Evolutionary conservation across 2,113 vertebrate genomes (phyloP).

Genomic region (Brevimyrus niger): DNA sequence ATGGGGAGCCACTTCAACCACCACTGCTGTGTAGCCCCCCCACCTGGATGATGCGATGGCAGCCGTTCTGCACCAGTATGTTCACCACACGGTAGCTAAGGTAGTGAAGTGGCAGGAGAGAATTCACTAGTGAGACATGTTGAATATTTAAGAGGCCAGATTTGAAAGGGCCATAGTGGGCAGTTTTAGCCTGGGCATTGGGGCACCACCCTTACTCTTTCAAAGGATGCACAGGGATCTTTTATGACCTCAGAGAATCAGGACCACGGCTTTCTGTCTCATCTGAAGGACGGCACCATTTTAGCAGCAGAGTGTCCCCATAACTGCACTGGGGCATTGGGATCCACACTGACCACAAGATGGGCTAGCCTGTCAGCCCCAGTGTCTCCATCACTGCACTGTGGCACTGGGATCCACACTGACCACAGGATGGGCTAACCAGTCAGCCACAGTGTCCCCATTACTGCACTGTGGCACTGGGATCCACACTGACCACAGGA

Average conservation of each 20-base stretch:
- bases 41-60: not conserved
- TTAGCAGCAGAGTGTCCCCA: not conserved
- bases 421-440: not conserved
- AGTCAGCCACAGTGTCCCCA: not conserved
- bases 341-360: not conserved
- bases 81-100: not conserved
- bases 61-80: not conserved
- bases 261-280: not conserved
- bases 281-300: not conserved
- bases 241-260: not conserved
- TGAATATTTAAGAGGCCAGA: not conserved
- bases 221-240: not conserved
- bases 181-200: not conserved
- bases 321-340: not conserved
- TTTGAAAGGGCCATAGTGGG: not conserved
- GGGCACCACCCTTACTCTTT: not conserved
- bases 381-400: not conserved
- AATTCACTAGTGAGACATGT: not conserved
- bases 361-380: not conserved
- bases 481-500: not conserved
- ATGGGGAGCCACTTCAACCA: not conserved
- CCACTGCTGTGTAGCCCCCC: not conserved
- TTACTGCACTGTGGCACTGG: not conserved
- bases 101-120: not conserved
- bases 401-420: not conserved